These are phyloP conservation scores for Lates calcarifer DNA, from an alignment of 2,113 vertebrate species.

Conservation along the genomic window DNA sequence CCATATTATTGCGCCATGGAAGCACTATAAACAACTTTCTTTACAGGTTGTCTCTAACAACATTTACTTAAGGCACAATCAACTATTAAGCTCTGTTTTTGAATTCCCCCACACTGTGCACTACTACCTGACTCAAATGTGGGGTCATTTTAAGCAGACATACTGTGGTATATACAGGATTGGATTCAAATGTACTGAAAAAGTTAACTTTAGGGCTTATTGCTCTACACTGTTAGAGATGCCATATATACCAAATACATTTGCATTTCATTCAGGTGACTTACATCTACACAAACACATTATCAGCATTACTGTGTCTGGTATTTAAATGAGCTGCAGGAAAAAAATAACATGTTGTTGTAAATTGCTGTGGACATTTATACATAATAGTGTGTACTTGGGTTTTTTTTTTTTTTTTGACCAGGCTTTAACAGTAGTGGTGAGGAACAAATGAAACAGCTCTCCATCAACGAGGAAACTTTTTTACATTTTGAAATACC, in stretches of 20 bases:
- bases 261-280: not conserved
- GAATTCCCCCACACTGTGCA: not conserved
- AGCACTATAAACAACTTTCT: not conserved
- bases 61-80: not conserved
- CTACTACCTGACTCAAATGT: not conserved
- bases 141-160: constrained; percentile 7
- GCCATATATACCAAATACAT: not conserved
- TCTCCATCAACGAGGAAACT: not conserved
- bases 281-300: constrained; percentile 1
- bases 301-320: not conserved
- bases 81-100: not conserved
- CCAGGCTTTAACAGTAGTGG: too few species aligned
- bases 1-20: not conserved
- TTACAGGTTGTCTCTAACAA: constrained; percentile 2
- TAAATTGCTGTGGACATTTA: not conserved
- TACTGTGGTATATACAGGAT: not conserved
- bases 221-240: not conserved
- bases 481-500: not conserved
- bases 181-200: not conserved
- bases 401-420: not conserved
- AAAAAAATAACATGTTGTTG: not conserved
- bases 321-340: constrained; percentile 5
- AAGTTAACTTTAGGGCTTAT: not conserved
- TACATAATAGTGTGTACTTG: not conserved
- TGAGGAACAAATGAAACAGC: not conserved